These are phyloP conservation scores for Sarcophaga bullata DNA, from an alignment of 1,140 invertebrate species.

Conservation along the genomic window DNA sequence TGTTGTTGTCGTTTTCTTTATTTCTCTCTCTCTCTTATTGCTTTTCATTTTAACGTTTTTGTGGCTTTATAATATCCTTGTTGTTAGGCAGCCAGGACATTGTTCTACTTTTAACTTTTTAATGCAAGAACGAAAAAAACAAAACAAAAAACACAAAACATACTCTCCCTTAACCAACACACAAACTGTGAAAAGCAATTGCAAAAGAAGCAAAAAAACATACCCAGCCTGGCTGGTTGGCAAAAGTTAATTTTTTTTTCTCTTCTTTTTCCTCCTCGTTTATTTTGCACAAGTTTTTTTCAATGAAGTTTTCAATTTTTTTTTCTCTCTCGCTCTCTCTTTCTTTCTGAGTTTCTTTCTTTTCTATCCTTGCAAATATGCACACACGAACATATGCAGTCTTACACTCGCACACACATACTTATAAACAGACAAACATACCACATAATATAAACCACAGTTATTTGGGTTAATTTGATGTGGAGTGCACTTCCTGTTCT, in stretches of 20 bases:
- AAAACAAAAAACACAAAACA: too few relatives aligned
- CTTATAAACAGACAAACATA: neutral
- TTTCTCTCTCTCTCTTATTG: too few relatives aligned
- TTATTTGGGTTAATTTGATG: slow-evolving; percentile 40
- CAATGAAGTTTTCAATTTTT: neutral
- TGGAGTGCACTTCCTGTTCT: slow-evolving; percentile 40
- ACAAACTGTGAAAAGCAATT: neutral
- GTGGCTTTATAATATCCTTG: slow-evolving; percentile 23
- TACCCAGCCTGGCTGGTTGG: neutral
- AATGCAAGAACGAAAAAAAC: neutral
- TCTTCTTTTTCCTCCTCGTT: neutral
- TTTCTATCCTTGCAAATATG: slow-evolving; percentile 29
- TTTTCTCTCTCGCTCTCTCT: neutral
- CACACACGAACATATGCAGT: neutral
- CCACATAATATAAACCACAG: neutral
- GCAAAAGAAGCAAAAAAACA: neutral
- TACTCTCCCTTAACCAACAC: neutral
- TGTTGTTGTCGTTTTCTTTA: too few relatives aligned
- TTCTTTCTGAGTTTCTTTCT: neutral
- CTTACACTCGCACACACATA: neutral
- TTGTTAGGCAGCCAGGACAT: slow-evolving; percentile 34
- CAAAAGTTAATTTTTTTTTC: neutral
- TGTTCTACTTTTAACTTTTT: slow-evolving; percentile 26
- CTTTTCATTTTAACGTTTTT: neutral
- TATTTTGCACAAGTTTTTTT: slow-evolving; percentile 15